phyloP scores from a whole-genome alignment of 1,140 invertebrate species.

The Trissolcus basalis region DNA sequence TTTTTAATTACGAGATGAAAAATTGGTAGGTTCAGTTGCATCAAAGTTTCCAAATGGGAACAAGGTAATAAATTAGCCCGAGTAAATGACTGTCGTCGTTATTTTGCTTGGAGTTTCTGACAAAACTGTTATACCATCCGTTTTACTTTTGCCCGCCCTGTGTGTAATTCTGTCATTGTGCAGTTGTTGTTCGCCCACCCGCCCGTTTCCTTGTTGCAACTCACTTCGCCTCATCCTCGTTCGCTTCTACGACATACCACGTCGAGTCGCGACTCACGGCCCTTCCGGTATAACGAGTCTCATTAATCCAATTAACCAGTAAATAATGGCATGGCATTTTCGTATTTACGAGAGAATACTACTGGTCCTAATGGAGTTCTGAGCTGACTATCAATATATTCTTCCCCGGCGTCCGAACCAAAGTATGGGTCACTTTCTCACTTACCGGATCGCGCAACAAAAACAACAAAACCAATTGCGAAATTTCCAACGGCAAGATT shows the following conservation, averaged over 20 bases:
- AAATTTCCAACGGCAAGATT: constrained; percentile 13
- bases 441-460: constrained; percentile 48
- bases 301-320: constrained; percentile 78
- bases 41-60: no score
- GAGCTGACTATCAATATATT: constrained; percentile 78
- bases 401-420: constrained; percentile 69
- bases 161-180: constrained; percentile 36
- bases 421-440: constrained; percentile 74
- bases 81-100: constrained; percentile 9
- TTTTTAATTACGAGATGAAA: no score
- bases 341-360: constrained; percentile 73
- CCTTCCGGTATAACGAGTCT: constrained; percentile 76
- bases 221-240: constrained; percentile 52
- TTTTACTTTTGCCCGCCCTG: constrained; percentile 55
- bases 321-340: constrained; percentile 77
- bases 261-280: constrained; percentile 67
- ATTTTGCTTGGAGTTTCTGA: constrained; percentile 4
- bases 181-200: constrained; percentile 50
- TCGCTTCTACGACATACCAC: constrained; percentile 53
- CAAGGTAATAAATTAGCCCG: no score
- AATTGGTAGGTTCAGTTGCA: no score
- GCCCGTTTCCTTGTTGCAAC: constrained; percentile 50
- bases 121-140: constrained; percentile 42
- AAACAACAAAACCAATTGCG: constrained; percentile 29
- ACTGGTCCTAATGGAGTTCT: constrained; percentile 75